phyloP scores from a whole-genome alignment of 2,888 invertebrate genomes.

The Peribatodes rhomboidaria region DNA sequence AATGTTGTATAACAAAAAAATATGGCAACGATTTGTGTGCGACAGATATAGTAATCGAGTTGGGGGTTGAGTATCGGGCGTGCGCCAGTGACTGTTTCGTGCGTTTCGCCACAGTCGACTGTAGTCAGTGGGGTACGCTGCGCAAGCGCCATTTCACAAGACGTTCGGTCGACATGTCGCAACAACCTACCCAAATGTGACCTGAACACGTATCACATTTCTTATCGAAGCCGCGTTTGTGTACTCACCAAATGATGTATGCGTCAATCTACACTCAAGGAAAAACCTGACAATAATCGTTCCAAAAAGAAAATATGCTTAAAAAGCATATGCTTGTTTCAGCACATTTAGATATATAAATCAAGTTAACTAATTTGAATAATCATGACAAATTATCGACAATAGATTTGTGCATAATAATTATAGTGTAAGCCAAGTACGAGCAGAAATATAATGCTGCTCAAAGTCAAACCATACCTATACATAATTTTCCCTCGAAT shows the following conservation, averaged over 20 bases:
- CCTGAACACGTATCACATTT: conserved; percentile 83
- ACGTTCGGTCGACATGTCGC: conserved; percentile 83
- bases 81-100: conserved; percentile 73
- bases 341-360: not conserved
- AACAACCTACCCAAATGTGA: conserved; percentile 85
- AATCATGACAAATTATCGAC: too few relatives aligned
- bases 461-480: conserved; percentile 19
- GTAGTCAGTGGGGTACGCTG: conserved; percentile 78
- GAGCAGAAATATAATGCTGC: conserved; percentile 10
- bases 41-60: conserved; percentile 36
- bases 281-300: not conserved
- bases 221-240: conserved; percentile 63
- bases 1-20: not conserved
- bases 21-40: conserved; percentile 4
- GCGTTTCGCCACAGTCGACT: conserved; percentile 79
- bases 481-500: conserved; percentile 34
- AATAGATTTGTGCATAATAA: too few relatives aligned
- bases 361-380: not conserved
- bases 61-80: conserved; percentile 67
- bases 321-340: not conserved
- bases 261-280: conserved; percentile 5
- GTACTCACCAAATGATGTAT: conserved; percentile 26
- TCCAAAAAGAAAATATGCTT: not conserved
- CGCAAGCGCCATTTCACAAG: conserved; percentile 85
- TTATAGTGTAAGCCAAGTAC: not conserved